Evolutionary conservation across 2,888 invertebrate species (phyloP), one percentile per base, ranked within the genome.

Genomic region (Oxytorus armatus): DNA sequence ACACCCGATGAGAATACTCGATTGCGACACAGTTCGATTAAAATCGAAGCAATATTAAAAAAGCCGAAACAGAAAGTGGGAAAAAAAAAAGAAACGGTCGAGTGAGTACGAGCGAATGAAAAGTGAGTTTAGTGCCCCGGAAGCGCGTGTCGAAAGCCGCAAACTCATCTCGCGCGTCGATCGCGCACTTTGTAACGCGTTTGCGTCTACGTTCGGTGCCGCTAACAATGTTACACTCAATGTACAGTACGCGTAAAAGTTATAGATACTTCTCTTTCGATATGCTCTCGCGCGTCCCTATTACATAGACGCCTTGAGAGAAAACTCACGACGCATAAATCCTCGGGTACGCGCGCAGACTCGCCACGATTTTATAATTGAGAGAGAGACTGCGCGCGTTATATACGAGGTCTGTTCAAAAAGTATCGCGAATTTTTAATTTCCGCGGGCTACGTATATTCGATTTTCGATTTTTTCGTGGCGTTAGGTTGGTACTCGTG

Each of bases 71-170:
- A n/a, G n/a, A n/a, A n/a, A n/a, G n/a, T n/a, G n/a, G n/a, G 49
- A 49, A 49, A 8, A 16, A 29, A 10, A 42, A 49, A 10, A n/a
- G 33, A 10, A 36, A 49, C 33, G 11, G 14, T 42, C 14, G 25
- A n/a, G 7, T 8, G 29, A 51, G 14, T 10, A 33, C 18, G 29
- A n/a, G 36, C 53, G n/a, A 47, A 72, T 66, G 61, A 66, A 73
- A 51, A 74, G 51, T 63, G 47, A 59, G 44, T 75, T 59, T 61
- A 51, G 66, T 72, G 70, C 51, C 59, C 59, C 53, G 79, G 61
- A 79, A n/a, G n/a, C n/a, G 70, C 79, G 76, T 66, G 65, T 66
- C 76, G 72, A 79, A 79, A 10, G n/a, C n/a, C n/a, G 65, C 59
- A 72, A 63, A 66, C 76, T 79, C 76, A 76, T 79, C 79, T 65